Conservation (phyloP, 2,888 invertebrate genomes). For the Lasioglossum figueresi region DNA sequence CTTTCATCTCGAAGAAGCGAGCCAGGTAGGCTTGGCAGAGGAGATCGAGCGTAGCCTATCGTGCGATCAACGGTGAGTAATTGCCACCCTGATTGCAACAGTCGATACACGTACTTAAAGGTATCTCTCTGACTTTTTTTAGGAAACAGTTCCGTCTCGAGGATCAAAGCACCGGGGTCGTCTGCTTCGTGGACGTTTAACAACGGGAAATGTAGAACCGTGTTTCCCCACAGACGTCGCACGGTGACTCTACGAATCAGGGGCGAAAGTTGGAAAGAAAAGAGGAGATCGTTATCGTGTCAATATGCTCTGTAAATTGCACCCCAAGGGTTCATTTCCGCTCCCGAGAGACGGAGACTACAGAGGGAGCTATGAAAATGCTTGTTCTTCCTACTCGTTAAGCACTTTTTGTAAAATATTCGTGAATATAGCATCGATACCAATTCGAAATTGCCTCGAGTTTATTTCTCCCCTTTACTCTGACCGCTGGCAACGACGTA, state of each 20-base stretch:
- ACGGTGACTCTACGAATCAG: not conserved
- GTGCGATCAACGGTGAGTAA: constrained; percentile 40
- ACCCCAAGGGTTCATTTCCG: not conserved
- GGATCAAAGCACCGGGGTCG: not conserved
- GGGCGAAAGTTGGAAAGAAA: not conserved
- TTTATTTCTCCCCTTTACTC: not conserved
- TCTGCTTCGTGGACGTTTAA: constrained; percentile 10
- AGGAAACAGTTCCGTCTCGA: constrained; percentile 21
- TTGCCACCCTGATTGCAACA: not conserved
- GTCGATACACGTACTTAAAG: not conserved
- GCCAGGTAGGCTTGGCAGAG: constrained; percentile 77
- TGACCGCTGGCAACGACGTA: no score
- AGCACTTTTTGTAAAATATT: not conserved
- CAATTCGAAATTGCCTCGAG: not conserved
- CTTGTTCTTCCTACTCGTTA: not conserved
- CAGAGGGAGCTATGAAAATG: not conserved
- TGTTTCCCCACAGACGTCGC: not conserved
- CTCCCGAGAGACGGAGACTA: not conserved
- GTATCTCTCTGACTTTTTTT: not conserved
- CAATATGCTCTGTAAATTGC: not conserved
- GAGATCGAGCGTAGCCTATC: constrained; percentile 7
- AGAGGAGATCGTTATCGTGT: not conserved
- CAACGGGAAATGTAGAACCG: not conserved
- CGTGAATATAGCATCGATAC: not conserved
- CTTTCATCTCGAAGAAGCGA: constrained; percentile 84